Evolutionary conservation across 1,140 invertebrate genomes (phyloP), one percentile per base, ranked within the genome.

Genomic region (Rhizoglyphus robini): DNA sequence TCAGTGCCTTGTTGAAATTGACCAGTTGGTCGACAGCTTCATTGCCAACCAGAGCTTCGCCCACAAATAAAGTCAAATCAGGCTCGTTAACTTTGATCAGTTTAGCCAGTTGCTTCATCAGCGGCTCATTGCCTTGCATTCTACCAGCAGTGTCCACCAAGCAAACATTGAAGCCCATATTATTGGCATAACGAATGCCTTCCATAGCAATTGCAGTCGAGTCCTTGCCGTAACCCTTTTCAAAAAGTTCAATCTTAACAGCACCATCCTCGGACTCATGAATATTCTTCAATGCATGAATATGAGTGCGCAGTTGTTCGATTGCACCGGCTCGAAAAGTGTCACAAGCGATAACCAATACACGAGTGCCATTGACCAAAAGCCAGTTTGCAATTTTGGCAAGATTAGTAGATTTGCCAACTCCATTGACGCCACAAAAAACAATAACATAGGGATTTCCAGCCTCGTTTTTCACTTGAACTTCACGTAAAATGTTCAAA

Each of bases 381-480:
- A 99, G 78, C 96, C 96, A 99, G 75, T 99, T 99, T 73, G 92
- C 93, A 64, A 99, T 96, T 83, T 99, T 99, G 1, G 96, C 96
- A 38, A 99, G 78, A 80, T 99, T 99, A 1, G 96, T 99, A 0
- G 94, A 98, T 74, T 99, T 99, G 54, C 96, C 96, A 2, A 99
- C 96, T 47, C 96, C 96, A 76, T 99, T 99, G 0, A 99, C 96
- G 54, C 96, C 96, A 79, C 96, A 99, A 75, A 99, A 99, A 0
- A 90, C 84, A 79, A 99, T 90, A 1, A 92, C 86, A 76, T 94
- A 99, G 0, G 96, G 95, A 0, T 80, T 78, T n/a, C 4, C 58
- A 68, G 84, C 79, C 59, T 84, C 82, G 71, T 88, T 86, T 2
- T 91, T 87, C 72, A 97, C 91, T 68, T 94, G 77, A 23, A 94